Evolutionary conservation across 1,140 invertebrate genomes (phyloP).

Genomic region (Macrocentrus cingulum): DNA sequence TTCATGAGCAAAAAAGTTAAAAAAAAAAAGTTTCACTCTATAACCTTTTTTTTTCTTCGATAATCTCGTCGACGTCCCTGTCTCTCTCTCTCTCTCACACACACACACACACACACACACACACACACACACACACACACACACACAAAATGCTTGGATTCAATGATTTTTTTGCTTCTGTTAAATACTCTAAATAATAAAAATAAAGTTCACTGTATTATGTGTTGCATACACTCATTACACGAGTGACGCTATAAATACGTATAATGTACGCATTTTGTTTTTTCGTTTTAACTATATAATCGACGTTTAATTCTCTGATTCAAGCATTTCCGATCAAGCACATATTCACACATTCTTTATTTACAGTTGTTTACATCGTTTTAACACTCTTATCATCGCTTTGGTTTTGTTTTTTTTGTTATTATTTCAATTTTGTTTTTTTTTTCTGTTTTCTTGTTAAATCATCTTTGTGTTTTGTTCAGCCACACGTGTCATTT

Average conservation of each 20-base stretch:
- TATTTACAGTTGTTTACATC: conserved; percentile 26
- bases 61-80: too few relatives aligned
- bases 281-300: conserved; percentile 1
- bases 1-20: too few relatives aligned
- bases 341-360: conserved; percentile 9
- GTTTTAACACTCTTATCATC: conserved; percentile 17
- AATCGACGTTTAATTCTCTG: conserved; percentile 5
- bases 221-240: conserved; percentile 39
- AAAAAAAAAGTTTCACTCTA: too few relatives aligned
- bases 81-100: too few relatives aligned
- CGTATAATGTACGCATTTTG: not conserved
- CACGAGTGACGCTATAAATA: conserved; percentile 5
- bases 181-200: conserved; percentile 46
- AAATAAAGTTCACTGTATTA: conserved; percentile 51
- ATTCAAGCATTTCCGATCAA: conserved; percentile 1
- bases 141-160: too few relatives aligned
- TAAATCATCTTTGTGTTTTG: not conserved
- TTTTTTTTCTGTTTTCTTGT: not conserved
- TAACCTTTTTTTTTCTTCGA: too few relatives aligned
- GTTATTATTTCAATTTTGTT: conserved; percentile 17
- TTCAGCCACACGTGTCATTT: not conserved
- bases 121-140: too few relatives aligned
- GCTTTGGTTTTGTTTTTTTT: conserved; percentile 32
- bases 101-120: too few relatives aligned
- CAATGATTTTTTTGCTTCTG: conserved; percentile 7